A percentile compares a stretch with the other conserved stretches of the same genome.
Evolutionary conservation across 2,113 vertebrate species (phyloP).

Genomic region (Elanoides forficatus): DNA sequence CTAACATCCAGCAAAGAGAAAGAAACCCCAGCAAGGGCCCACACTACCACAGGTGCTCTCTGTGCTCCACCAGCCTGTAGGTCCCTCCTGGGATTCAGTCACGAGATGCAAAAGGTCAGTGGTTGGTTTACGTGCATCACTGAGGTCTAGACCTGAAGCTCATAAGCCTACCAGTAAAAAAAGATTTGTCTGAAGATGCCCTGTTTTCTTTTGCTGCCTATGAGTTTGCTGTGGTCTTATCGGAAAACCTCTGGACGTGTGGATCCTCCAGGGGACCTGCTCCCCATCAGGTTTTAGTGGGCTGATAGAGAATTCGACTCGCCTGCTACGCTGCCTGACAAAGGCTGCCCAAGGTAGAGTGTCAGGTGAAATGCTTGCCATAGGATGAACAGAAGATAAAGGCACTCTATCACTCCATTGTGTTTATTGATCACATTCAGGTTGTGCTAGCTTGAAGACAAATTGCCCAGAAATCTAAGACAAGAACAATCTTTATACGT

Average conservation of each 20-base stretch:
- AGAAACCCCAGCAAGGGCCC: background rate
- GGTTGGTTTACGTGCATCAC: background rate
- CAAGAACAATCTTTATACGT: background rate
- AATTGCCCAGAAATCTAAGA: background rate
- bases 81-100: background rate
- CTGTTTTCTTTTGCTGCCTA: background rate
- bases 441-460: background rate
- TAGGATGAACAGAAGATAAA: background rate
- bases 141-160: background rate
- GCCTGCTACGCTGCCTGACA: background rate
- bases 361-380: background rate
- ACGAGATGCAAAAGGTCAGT: background rate
- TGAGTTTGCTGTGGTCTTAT: background rate
- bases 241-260: background rate
- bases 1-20: background rate
- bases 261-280: background rate
- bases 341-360: background rate
- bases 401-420: background rate
- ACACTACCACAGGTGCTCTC: background rate
- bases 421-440: background rate
- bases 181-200: rapidly evolving
- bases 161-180: background rate
- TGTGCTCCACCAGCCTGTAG: background rate
- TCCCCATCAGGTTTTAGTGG: background rate
- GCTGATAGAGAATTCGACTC: background rate